Percentiles rank a stretch among this genome's conserved stretches.
Conservation (phyloP, 1,140 invertebrate species). For the Papilio machaon region DNA sequence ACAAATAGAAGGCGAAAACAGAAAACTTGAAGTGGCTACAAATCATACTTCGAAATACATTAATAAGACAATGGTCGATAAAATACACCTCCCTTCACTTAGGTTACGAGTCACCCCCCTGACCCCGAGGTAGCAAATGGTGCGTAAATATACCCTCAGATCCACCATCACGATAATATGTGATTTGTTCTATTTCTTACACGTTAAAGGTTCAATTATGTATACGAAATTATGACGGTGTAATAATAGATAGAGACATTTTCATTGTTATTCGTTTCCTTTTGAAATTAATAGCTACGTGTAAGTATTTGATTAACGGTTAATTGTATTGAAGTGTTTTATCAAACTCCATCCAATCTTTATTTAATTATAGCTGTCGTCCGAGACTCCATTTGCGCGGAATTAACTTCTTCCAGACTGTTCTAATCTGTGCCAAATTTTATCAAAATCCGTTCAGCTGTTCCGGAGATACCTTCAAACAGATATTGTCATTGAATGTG, state of each 20-base stretch:
- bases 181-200: slow-evolving; percentile 21
- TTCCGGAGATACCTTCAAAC: too few species aligned
- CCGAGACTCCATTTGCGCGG: too few species aligned
- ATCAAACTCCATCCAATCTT: too few species aligned
- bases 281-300: neutral
- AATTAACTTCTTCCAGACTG: too few species aligned
- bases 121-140: slow-evolving; percentile 31
- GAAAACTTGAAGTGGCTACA: slow-evolving; percentile 21
- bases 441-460: too few species aligned
- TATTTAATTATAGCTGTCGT: too few species aligned
- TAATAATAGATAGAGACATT: neutral
- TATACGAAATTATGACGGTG: neutral
- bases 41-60: slow-evolving; percentile 37
- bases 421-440: too few species aligned
- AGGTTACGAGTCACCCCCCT: neutral
- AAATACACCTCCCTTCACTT: neutral
- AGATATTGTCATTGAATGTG: too few species aligned
- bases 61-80: slow-evolving; percentile 38
- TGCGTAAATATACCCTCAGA: slow-evolving; percentile 27
- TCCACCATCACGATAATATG: slow-evolving; percentile 22
- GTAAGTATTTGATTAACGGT: neutral
- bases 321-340: too few species aligned
- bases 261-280: neutral
- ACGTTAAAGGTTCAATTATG: neutral
- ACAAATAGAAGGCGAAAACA: neutral